Percentiles rank a stretch among this genome's conserved stretches.
Conservation (phyloP, 2,888 invertebrate species). For the Conomelus anceps region DNA sequence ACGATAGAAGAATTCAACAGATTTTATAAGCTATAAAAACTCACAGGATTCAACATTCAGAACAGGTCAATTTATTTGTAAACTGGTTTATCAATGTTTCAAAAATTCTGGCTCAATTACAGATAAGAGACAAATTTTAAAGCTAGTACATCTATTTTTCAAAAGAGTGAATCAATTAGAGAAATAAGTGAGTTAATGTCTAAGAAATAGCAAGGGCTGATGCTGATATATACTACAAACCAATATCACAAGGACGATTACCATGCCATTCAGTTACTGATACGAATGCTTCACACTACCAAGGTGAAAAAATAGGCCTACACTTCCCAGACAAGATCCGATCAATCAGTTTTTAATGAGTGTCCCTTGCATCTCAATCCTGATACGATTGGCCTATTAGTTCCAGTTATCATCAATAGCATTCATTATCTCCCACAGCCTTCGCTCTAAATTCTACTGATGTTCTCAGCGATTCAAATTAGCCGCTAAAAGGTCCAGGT, state of each 20-base stretch:
- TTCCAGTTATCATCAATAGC: neutral
- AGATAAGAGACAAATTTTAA: neutral
- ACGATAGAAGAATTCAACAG: too few relatives aligned
- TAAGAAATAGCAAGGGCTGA: neutral
- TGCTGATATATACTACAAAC: too few relatives aligned
- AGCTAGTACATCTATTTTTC: neutral
- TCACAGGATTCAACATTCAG: too few relatives aligned
- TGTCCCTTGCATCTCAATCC: neutral
- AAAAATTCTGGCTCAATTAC: neutral
- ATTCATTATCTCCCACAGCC: neutral
- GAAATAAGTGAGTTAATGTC: neutral
- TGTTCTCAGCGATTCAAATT: neutral
- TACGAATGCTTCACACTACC: neutral
- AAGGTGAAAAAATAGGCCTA: neutral
- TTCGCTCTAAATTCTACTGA: neutral
- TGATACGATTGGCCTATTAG: neutral
- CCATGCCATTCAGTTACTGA: neutral
- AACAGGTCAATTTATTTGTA: neutral
- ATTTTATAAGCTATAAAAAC: too few relatives aligned
- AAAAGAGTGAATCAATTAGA: neutral
- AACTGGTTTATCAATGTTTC: neutral
- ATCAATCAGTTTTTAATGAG: neutral
- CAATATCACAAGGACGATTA: neutral
- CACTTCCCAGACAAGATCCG: neutral
- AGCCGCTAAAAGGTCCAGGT: neutral